phyloP scores from a whole-genome alignment of 1,140 invertebrate species.

The Eurosta solidaginis region DNA sequence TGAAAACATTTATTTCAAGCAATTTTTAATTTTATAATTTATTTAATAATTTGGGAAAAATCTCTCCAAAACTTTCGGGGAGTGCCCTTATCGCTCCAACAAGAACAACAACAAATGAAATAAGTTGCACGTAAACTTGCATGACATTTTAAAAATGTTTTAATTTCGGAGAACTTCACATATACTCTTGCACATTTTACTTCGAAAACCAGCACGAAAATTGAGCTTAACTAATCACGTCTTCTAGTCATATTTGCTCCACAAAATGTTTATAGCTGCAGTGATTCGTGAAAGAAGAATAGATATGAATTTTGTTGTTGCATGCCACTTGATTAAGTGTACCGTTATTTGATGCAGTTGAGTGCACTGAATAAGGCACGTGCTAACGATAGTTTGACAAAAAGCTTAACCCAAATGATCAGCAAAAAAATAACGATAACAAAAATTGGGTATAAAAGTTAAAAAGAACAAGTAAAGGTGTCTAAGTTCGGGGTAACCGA shows the following conservation, averaged over 20 bases:
- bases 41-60: too few relatives aligned
- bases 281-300: conserved; percentile 16
- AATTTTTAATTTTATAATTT: too few relatives aligned
- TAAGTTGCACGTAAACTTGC: too few relatives aligned
- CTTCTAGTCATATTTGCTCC: background rate
- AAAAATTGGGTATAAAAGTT: background rate
- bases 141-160: too few relatives aligned
- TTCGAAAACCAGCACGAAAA: background rate
- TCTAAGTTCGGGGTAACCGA: too few relatives aligned
- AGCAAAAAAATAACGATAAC: background rate
- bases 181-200: background rate
- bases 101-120: too few relatives aligned
- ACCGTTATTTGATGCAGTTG: conserved; percentile 51
- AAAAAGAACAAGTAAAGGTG: background rate
- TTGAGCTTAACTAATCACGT: background rate
- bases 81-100: too few relatives aligned
- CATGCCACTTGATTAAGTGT: conserved; percentile 49
- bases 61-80: too few relatives aligned
- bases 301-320: conserved; percentile 32
- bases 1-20: too few relatives aligned
- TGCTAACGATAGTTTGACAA: conserved; percentile 56
- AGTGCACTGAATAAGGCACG: conserved; percentile 43
- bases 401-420: conserved; percentile 45
- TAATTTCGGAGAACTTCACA: too few relatives aligned
- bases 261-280: conserved; percentile 16